A percentile compares a stretch with the other conserved stretches of the same genome.
These are phyloP conservation scores for Vespertilio murinus DNA, from an alignment of 2,797 vertebrate species.

Conservation along the genomic window DNA sequence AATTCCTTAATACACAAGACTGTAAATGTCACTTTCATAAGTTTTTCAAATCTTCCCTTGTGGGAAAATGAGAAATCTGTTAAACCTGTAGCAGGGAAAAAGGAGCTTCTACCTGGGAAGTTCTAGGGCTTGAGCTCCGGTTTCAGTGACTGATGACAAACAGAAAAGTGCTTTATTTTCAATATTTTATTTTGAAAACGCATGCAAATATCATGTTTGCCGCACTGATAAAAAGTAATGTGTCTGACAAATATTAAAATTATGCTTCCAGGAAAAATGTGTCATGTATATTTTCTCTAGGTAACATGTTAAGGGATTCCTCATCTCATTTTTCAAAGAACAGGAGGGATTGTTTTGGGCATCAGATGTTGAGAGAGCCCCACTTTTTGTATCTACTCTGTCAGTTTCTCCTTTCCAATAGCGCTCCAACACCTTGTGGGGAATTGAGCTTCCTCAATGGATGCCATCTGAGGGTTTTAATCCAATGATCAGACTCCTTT, in stretches of 20 bases:
- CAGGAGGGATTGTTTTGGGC: not conserved
- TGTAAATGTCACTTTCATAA: not conserved
- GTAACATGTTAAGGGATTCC: not conserved
- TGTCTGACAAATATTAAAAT: not conserved
- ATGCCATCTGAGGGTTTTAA: not conserved
- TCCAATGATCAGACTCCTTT: not conserved
- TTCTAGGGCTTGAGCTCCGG: not conserved
- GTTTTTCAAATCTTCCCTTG: not conserved
- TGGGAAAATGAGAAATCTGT: not conserved
- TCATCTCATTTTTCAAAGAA: not conserved
- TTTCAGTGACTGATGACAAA: not conserved
- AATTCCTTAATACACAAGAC: not conserved
- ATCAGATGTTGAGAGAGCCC: not conserved
- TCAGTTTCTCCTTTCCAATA: not conserved
- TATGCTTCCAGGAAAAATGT: not conserved
- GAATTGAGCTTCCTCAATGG: not conserved
- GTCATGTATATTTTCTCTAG: not conserved
- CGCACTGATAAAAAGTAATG: not conserved
- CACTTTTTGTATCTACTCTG: not conserved
- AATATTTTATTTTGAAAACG: not conserved
- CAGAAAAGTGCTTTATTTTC: not conserved
- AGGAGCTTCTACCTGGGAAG: not conserved
- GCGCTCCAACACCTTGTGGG: not conserved
- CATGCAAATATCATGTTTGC: not conserved
- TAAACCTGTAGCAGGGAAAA: not conserved